These are phyloP conservation scores for Cactoblastis cactorum DNA, from an alignment of 2,888 invertebrate genomes.

Conservation along the genomic window DNA sequence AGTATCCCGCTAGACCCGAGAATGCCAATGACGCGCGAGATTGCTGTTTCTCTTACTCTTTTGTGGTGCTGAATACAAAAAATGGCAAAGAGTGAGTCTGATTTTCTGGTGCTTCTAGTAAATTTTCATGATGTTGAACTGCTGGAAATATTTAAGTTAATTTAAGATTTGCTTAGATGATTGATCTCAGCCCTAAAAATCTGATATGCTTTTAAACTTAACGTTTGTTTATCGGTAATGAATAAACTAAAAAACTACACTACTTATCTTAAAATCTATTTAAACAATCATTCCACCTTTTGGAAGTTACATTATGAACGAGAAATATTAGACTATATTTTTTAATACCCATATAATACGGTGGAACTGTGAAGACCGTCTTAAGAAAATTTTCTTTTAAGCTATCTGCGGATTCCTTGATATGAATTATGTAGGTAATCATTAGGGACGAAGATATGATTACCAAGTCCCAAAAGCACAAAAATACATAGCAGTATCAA, in stretches of 20 bases:
- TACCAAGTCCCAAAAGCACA: background rate
- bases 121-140: too few relatives aligned
- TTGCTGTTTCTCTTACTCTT: conserved; percentile 36
- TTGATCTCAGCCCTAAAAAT: too few relatives aligned
- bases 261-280: too few relatives aligned
- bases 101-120: background rate
- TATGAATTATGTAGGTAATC: background rate
- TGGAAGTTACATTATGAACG: too few relatives aligned
- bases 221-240: too few relatives aligned
- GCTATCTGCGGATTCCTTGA: background rate
- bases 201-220: too few relatives aligned
- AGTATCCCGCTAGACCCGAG: conserved; percentile 39
- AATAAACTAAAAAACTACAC: too few relatives aligned
- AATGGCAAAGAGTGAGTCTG: background rate
- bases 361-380: background rate
- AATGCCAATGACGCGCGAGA: conserved; percentile 66
- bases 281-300: too few relatives aligned
- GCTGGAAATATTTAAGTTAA: too few relatives aligned
- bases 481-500: background rate
- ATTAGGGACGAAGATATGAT: background rate
- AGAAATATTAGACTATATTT: too few relatives aligned
- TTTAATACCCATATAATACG: too few relatives aligned
- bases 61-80: background rate
- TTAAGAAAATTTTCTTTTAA: conserved; percentile 27
- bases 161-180: too few relatives aligned